Evolutionary conservation across 1,140 invertebrate genomes (phyloP).

Genomic region (Ceratina calcarata): DNA sequence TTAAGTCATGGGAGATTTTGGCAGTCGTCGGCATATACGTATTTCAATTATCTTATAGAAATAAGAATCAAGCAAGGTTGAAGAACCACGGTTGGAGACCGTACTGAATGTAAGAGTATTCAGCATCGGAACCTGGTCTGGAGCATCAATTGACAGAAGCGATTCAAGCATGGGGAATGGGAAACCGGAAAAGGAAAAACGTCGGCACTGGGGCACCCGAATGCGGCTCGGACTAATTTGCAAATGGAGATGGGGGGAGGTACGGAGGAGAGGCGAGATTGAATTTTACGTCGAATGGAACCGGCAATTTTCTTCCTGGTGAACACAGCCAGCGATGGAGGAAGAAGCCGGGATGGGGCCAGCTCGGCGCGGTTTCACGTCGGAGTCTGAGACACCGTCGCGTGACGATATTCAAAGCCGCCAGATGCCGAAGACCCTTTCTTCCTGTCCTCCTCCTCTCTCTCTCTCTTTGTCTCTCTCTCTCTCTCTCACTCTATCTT

Average conservation of each 20-base stretch:
- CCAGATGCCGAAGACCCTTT: not conserved
- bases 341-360: not conserved
- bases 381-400: conserved; percentile 45
- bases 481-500: conserved; percentile 1
- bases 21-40: no score
- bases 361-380: conserved; percentile 52
- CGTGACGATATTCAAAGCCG: conserved; percentile 39
- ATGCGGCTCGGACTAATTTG: conserved; percentile 65
- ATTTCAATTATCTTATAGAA: no score
- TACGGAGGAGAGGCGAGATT: conserved; percentile 54
- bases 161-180: not conserved
- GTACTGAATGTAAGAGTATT: not conserved
- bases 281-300: conserved; percentile 70
- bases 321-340: conserved; percentile 23
- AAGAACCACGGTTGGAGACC: no score
- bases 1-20: no score
- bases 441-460: conserved; percentile 2
- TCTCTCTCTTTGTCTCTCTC: not conserved
- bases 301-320: conserved; percentile 66
- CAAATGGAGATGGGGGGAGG: conserved; percentile 60
- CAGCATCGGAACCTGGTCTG: not conserved
- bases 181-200: not conserved
- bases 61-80: no score
- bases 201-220: not conserved
- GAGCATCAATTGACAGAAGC: conserved; percentile 1